A percentile compares a stretch with the other conserved stretches of the same genome.
phyloP scores from a whole-genome alignment of 2,113 vertebrate genomes.

The Prochilodus magdalenae region DNA sequence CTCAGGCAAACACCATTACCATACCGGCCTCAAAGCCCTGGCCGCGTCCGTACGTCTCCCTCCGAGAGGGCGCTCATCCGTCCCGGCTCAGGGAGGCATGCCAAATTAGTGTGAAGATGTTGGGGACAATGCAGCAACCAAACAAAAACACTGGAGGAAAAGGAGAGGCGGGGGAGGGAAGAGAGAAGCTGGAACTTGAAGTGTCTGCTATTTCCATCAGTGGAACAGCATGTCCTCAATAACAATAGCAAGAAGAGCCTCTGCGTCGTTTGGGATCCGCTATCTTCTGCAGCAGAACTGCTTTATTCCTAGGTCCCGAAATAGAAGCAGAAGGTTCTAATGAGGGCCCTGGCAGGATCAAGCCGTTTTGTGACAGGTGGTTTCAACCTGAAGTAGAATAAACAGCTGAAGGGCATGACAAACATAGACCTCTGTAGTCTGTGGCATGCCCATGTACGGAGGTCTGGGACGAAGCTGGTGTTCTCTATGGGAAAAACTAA shows the following conservation, averaged over 20 bases:
- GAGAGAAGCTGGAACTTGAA: constrained; percentile 6
- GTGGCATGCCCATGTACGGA: too few species aligned
- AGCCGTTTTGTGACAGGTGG: too few species aligned
- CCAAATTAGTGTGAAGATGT: constrained; percentile 25
- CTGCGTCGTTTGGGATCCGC: constrained; percentile 56
- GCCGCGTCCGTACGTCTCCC: not conserved
- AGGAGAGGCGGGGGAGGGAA: not conserved
- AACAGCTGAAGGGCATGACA: too few species aligned
- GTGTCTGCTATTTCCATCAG: constrained; percentile 59
- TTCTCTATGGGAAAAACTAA: too few species aligned
- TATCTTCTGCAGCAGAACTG: constrained; percentile 50
- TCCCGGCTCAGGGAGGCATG: not conserved
- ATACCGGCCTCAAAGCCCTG: not conserved
- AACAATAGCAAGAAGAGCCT: constrained; percentile 65
- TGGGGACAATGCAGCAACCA: not conserved
- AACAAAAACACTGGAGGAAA: not conserved
- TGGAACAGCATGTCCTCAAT: constrained; percentile 68
- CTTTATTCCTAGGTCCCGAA: constrained; percentile 62
- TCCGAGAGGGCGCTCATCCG: not conserved
- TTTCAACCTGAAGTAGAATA: too few species aligned
- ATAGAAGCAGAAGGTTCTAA: constrained; percentile 31
- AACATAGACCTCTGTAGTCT: too few species aligned
- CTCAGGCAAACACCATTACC: not conserved
- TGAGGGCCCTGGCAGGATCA: too few species aligned
- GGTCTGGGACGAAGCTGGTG: too few species aligned